Percentiles rank a stretch among this genome's conserved stretches.
These are phyloP conservation scores for Teinopalpus imperialis DNA, from an alignment of 2,888 invertebrate species.

Conservation along the genomic window DNA sequence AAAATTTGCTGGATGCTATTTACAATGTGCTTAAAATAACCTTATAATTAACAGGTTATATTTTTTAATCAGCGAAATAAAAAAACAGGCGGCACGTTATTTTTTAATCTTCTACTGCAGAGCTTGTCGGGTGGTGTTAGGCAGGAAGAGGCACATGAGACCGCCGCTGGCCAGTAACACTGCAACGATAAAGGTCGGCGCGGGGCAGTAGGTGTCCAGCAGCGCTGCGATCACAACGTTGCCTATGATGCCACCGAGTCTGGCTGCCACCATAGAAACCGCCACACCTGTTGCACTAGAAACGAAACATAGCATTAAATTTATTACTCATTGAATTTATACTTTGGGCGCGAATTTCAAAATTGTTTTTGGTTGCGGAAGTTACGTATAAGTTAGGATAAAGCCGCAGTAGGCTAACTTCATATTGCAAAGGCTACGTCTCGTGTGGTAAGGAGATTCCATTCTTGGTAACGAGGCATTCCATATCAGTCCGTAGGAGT, in stretches of 20 bases:
- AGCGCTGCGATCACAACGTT: conserved; percentile 94
- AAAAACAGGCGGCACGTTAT: conserved; percentile 7
- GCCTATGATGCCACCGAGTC: conserved; percentile 93
- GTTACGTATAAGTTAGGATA: too few relatives aligned
- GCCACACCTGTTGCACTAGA: conserved; percentile 94
- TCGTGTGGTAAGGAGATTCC: too few relatives aligned
- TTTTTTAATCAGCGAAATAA: too few relatives aligned
- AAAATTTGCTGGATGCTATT: too few relatives aligned
- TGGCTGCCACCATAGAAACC: conserved; percentile 93
- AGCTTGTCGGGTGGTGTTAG: conserved; percentile 93
- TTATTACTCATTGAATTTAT: background rate
- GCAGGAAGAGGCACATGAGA: conserved; percentile 92
- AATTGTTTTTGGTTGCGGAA: too few relatives aligned
- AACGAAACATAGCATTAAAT: conserved; percentile 26
- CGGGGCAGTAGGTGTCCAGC: conserved; percentile 93
- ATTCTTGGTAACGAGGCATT: too few relatives aligned
- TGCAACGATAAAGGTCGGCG: conserved; percentile 95
- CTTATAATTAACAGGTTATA: too few relatives aligned
- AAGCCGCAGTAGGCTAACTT: too few relatives aligned
- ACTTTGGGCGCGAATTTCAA: too few relatives aligned
- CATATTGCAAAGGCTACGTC: too few relatives aligned
- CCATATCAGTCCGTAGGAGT: too few relatives aligned
- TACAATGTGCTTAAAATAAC: too few relatives aligned
- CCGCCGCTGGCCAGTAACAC: conserved; percentile 92
- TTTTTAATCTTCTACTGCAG: conserved; percentile 57